These are phyloP conservation scores for Idaea dimidiata DNA, from an alignment of 2,888 invertebrate genomes.

Conservation along the genomic window DNA sequence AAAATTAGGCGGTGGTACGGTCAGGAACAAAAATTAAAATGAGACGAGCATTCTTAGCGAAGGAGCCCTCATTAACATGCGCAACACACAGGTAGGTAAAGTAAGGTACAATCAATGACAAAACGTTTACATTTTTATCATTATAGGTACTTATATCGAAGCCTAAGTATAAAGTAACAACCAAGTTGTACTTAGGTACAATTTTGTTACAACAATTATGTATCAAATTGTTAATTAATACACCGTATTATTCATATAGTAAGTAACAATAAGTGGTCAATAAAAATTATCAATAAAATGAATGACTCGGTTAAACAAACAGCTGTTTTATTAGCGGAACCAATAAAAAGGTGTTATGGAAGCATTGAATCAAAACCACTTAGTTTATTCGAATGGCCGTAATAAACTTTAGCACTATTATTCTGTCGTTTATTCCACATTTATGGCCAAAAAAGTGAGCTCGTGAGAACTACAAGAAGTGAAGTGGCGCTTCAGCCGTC, in stretches of 20 bases:
- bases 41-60: constrained; percentile 25
- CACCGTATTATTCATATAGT: too few relatives aligned
- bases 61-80: constrained; percentile 34
- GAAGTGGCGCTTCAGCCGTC: constrained; percentile 36
- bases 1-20: constrained; percentile 26
- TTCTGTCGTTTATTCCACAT: constrained; percentile 23
- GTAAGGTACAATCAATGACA: constrained; percentile 31
- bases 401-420: constrained; percentile 14
- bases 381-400: constrained; percentile 7
- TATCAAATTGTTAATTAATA: too few relatives aligned
- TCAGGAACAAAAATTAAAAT: constrained; percentile 31
- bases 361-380: background rate
- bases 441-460: constrained; percentile 30
- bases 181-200: too few relatives aligned
- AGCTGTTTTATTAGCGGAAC: background rate
- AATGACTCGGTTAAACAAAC: background rate
- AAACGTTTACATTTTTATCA: constrained; percentile 16
- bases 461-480: constrained; percentile 32
- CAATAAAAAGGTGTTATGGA: constrained; percentile 4
- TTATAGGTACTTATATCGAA: constrained; percentile 8
- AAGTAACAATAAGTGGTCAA: constrained; percentile 13
- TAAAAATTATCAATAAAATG: constrained; percentile 3
- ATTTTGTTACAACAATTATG: too few relatives aligned
- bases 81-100: constrained; percentile 27
- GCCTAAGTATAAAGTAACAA: background rate